These are phyloP conservation scores for Camptogramma bilineatum DNA, from an alignment of 2,888 invertebrate species.

Conservation along the genomic window DNA sequence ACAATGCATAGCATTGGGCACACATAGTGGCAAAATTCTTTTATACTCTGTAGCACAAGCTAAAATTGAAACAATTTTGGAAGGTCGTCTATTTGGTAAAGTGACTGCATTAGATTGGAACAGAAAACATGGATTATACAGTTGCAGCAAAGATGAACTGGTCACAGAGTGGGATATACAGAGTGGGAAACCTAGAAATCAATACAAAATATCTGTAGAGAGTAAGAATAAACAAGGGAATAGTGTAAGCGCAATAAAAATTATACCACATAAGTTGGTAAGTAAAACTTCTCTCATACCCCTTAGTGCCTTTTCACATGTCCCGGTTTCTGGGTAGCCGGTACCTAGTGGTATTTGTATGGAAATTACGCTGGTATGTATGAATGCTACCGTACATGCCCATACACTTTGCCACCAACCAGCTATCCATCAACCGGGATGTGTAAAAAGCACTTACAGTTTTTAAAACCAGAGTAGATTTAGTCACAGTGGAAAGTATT, in stretches of 20 bases:
- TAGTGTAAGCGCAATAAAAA: conserved; percentile 86
- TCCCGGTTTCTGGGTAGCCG: too few species aligned
- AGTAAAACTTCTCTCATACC: conserved; percentile 42
- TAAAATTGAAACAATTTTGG: conserved; percentile 86
- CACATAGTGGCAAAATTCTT: conserved; percentile 88
- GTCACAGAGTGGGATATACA: conserved; percentile 85
- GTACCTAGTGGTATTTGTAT: too few species aligned
- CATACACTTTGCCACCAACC: too few species aligned
- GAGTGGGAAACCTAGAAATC: conserved; percentile 77
- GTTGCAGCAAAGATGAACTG: conserved; percentile 81
- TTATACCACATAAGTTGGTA: conserved; percentile 83
- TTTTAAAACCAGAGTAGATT: too few species aligned
- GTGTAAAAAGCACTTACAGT: too few species aligned
- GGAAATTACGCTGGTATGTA: too few species aligned
- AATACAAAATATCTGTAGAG: conserved; percentile 83
- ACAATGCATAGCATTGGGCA: conserved; percentile 89
- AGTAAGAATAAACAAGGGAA: conserved; percentile 87
- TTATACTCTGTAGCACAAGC: conserved; percentile 89
- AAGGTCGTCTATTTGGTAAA: conserved; percentile 73
- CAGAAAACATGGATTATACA: conserved; percentile 79
- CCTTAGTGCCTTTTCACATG: too few species aligned
- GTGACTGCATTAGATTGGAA: conserved; percentile 86
- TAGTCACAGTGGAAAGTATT: too few species aligned
- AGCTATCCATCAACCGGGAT: too few species aligned
- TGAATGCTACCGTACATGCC: too few species aligned